Base-by-base conservation (phyloP, 92 coral and sea anemone species). In the Meandrina meandrites region DNA sequence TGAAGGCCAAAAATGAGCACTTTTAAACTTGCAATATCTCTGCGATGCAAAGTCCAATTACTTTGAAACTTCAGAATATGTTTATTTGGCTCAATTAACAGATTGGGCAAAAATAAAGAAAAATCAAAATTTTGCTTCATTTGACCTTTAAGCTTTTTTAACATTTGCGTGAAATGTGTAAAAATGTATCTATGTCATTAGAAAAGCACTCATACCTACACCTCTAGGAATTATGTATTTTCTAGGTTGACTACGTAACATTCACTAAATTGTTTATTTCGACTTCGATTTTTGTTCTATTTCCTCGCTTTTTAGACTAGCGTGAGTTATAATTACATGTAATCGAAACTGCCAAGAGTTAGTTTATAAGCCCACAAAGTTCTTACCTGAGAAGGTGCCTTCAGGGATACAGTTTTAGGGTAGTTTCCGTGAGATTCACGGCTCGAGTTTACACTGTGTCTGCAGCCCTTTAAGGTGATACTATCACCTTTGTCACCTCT, bases 401-500 rank as follows among this genome's bases (percentile, higher is more conserved):
- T 19, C 5, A 82, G 86, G 45, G 15, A 27, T 17, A 82, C 86
- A 35, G 40, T 19, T 13, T 18, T 17, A 57, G 64, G 62, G 76
- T 5, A 4, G 27, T 45, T 13, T 16, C 60, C 64, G 7, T 34
- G 17, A 24, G 30, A 13, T 7, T 3, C 0, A 18, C 31, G 50
- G 40, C 35, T 45, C 42, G 24, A 15, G 9, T 45, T 68, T 19
- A 47, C 19, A 3, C 1, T 5, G 64, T 82, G 60, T 30, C 24
- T 82, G 67, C 86, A 82, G n/a, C 74, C 48, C 47, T 82, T 47
- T 35, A 82, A 67, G 22, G 37, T 73, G 50, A 73, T 30, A 28
- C 78, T 45, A 18, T 70, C 67, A 12, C 86, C 86, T 19, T 82
- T 60, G 24, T 71, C 81, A 81, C 92, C 92, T 40, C 84, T 88